Base-by-base conservation (phyloP, 2,888 invertebrate species). In the Habroteleia sp. region DNA sequence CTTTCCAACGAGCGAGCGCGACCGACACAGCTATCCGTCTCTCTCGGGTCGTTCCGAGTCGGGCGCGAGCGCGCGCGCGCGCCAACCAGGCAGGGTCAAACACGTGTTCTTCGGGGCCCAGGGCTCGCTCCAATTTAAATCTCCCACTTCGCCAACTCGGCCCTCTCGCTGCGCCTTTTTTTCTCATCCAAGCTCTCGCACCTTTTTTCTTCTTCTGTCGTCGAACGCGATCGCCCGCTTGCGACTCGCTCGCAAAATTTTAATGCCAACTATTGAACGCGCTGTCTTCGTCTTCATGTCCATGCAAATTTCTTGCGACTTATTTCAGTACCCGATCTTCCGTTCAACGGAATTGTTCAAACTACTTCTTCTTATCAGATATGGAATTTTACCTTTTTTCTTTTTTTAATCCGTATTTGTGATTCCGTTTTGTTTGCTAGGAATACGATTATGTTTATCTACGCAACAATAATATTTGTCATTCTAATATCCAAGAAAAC, bases 1-100 rank as follows among this genome's bases (percentile, higher is more conserved):
- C 82, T 89, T 89, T 89, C 90, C 89, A 89, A 89, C 89, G 89
- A 20, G 20, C 58, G 31, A 35, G 17, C 8, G 13, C 10, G 56
- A 46, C 23, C 17, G 56, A 27, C 29, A 10, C 44, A 20, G 42
- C 54, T 13, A 8, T 7, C 54, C 31, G 14, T 66, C 54, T 46
- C 54, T 11, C 56, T 44, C 50, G 31, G 29, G 17, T 23, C 11
- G 37, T 13, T 39, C 25, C 31, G 3, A 13, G 35, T 11, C 46
- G 27, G 27, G 37, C 44, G 54, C 50, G 50, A 54, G 54, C 27
- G 54, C 50, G 50, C 65, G 54, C 27, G 31, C 54, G 14, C 41
- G 52, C 56, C 66, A 44, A 35, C 37, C 54, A 13, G 37, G 39
- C 69, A 69, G 69, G 69, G 69, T 69, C 69, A 69, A 69, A 69